phyloP scores from a whole-genome alignment of 2,797 vertebrate species.

The Anableps anableps region DNA sequence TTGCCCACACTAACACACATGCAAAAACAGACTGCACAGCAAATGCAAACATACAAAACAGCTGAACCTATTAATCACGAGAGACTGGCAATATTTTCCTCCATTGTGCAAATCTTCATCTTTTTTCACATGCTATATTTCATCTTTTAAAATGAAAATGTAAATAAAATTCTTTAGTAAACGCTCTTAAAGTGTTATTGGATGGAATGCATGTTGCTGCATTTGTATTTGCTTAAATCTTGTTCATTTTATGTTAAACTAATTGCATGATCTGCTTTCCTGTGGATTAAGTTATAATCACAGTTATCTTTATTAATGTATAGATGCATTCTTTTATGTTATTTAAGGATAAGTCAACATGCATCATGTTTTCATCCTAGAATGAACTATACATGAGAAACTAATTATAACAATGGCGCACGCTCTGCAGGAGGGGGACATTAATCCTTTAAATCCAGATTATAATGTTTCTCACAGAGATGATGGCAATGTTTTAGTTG shows the following conservation, averaged over 20 bases:
- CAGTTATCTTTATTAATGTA: background rate
- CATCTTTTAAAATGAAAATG: background rate
- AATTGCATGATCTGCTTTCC: background rate
- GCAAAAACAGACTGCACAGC: background rate
- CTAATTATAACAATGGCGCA: conserved; percentile 27
- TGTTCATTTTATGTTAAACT: background rate
- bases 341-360: conserved; percentile 2
- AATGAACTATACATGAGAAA: conserved; percentile 21
- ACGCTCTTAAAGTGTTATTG: background rate
- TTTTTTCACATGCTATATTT: background rate
- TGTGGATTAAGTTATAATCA: conserved; percentile 4
- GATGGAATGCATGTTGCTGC: background rate
- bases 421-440: conserved; percentile 3
- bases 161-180: background rate
- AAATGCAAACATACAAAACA: background rate
- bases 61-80: background rate
- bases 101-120: background rate
- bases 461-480: conserved; percentile 33
- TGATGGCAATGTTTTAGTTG: conserved; percentile 26
- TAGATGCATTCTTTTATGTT: background rate
- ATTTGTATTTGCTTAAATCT: background rate
- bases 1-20: background rate
- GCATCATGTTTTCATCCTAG: conserved; percentile 11
- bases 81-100: background rate
- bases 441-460: conserved; percentile 59